Evolutionary conservation across 2,113 vertebrate genomes (phyloP), one percentile per base, ranked within the genome.

Genomic region (Ondatra zibethicus): DNA sequence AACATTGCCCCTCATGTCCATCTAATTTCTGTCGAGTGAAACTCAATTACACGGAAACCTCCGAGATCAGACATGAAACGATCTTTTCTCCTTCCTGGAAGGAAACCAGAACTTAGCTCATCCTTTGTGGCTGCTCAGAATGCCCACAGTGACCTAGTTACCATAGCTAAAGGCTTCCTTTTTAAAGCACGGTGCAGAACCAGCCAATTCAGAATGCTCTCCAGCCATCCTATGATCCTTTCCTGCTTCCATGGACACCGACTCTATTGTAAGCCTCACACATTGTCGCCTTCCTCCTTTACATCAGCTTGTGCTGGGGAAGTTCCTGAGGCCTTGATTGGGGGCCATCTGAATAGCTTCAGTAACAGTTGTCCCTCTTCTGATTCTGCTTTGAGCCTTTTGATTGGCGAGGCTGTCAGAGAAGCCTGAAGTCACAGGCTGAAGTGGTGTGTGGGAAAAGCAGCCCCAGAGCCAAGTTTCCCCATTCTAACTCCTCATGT

Each of bases 51-150:
- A 80, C 21, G 52, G 11, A 84, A 68, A 66, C 65, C 45, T 68
- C 47, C 3, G 4, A 42, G 89, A 94, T 50, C 31, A 33, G 27
- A 77, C 36, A 45, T 42, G 68, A 80, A 91, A 50, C 52, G 17
- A 27, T 92, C 85, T 45, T 89, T 94, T 90, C 77, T 95, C 11
- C 76, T 81, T 96, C 85, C 76, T 78, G 76, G 52, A 86, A 92
- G 84, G 80, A 95, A 96, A 94, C 11, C 65, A 47, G 72, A 95
- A 21, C 39, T 92, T 8, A 33, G 80, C 88, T 92, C 2, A 0
- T 88, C 31, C 47, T 78, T 29, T 82, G 63, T 39, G 73, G 84
- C 39, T 89, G 61, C 77, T 91, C 36, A 72, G 70, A 93, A 66
- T 6, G 58, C 80, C 81, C 90, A 81, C 14, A 25, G n/a, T 92